Percentiles rank a stretch among this genome's conserved stretches.
These are phyloP conservation scores for Neelides sp. DNA, from an alignment of 1,140 invertebrate species.

Conservation along the genomic window DNA sequence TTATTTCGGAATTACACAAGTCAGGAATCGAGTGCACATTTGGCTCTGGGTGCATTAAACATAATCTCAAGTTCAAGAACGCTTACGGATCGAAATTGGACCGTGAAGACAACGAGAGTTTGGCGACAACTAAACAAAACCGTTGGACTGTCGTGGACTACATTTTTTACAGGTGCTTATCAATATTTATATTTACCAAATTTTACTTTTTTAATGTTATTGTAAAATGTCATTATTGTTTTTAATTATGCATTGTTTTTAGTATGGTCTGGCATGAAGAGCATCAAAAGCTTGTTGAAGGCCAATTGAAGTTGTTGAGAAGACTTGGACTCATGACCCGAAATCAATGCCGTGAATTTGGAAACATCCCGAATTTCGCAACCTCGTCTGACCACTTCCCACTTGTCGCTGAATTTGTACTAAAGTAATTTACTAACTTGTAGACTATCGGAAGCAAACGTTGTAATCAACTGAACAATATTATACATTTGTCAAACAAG, in stretches of 20 bases:
- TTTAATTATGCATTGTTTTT: constrained; percentile 13
- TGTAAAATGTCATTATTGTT: constrained; percentile 9
- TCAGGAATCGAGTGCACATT: constrained; percentile 14
- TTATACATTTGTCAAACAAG: too few relatives aligned
- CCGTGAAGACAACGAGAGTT: constrained; percentile 33
- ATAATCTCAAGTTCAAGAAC: constrained; percentile 34
- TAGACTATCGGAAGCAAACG: too few relatives aligned
- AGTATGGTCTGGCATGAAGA: constrained; percentile 21
- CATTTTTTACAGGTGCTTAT: constrained; percentile 53
- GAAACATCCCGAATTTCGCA: constrained; percentile 54
- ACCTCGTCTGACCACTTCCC: constrained; percentile 66
- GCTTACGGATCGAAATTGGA: constrained; percentile 32
- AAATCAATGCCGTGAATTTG: constrained; percentile 44
- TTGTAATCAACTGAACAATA: too few relatives aligned
- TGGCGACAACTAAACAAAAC: constrained; percentile 59
- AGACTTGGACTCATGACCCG: constrained; percentile 49
- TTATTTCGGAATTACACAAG: constrained; percentile 5
- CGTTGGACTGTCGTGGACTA: constrained; percentile 70
- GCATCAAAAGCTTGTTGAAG: constrained; percentile 27
- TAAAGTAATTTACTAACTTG: constrained; percentile 7
- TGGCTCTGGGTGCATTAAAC: constrained; percentile 32
- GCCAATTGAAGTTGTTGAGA: constrained; percentile 44
- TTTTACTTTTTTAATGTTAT: constrained; percentile 1
- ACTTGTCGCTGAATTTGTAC: constrained; percentile 48
- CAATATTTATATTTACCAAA: neutral